A percentile compares a stretch with the other conserved stretches of the same genome.
phyloP scores from a whole-genome alignment of 2,797 vertebrate species.

The Philypnodon macrostomus region DNA sequence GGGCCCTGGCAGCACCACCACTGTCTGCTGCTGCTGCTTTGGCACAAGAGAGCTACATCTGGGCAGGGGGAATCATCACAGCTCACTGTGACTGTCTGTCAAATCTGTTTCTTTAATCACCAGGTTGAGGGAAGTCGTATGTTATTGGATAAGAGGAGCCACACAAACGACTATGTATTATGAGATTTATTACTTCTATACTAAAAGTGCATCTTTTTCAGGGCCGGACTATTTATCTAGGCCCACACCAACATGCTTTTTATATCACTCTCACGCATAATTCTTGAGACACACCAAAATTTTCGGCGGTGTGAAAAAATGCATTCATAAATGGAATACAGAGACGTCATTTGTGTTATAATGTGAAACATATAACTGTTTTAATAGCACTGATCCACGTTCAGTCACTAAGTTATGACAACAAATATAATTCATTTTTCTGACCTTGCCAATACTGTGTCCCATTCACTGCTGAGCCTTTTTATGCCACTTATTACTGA shows the following conservation, averaged over 20 bases:
- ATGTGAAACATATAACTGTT: slow-evolving; percentile 28
- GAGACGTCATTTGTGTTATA: slow-evolving; percentile 41
- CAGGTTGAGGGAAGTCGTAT: slow-evolving; percentile 49
- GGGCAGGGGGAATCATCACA: slow-evolving; percentile 31
- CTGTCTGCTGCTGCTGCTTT: slow-evolving; percentile 58
- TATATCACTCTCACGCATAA: slow-evolving; percentile 57
- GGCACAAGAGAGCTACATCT: slow-evolving; percentile 45
- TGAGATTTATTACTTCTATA: too few relatives aligned
- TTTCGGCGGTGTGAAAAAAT: slow-evolving; percentile 46
- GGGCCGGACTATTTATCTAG: too few relatives aligned
- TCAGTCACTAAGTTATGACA: slow-evolving; percentile 1
- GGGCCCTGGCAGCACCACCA: slow-evolving; percentile 55
- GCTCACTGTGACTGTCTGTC: slow-evolving; percentile 34
- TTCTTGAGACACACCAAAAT: slow-evolving; percentile 53
- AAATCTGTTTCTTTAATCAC: slow-evolving; percentile 60
- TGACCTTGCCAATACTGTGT: slow-evolving; percentile 12
- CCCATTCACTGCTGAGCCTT: slow-evolving; percentile 9
- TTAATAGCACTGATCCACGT: slow-evolving; percentile 34
- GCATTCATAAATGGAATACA: slow-evolving; percentile 43
- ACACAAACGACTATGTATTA: slow-evolving; percentile 67
- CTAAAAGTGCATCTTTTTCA: too few relatives aligned
- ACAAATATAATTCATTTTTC: slow-evolving; percentile 21
- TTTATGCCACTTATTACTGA: slow-evolving; percentile 19
- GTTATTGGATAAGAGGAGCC: slow-evolving; percentile 66
- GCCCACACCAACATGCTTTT: too few relatives aligned